A percentile compares a stretch with the other conserved stretches of the same genome.
phyloP scores from a whole-genome alignment of 92 coral and sea anemone genomes.

The Palythoa grandis region DNA sequence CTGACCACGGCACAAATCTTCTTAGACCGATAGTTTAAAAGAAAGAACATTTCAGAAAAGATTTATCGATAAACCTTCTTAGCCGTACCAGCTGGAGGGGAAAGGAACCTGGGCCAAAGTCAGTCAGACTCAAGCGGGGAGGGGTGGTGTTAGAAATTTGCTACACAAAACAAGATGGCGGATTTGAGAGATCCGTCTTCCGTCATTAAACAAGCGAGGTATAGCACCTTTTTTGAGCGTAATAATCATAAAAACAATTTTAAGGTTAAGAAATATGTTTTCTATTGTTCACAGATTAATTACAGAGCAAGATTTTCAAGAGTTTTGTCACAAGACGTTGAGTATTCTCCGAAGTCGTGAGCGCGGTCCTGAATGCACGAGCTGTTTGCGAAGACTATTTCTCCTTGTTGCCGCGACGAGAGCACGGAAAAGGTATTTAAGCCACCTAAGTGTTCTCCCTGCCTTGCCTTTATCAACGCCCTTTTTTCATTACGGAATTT shows the following conservation, averaged over 20 bases:
- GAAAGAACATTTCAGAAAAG: too few relatives aligned
- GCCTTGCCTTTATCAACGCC: too few relatives aligned
- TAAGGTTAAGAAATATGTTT: neutral
- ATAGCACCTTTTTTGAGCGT: neutral
- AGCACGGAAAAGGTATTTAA: constrained; percentile 63
- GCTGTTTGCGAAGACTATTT: constrained; percentile 70
- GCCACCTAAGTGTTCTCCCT: neutral
- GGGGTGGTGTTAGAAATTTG: too few relatives aligned
- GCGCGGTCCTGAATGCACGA: constrained; percentile 75
- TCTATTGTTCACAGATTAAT: constrained; percentile 50
- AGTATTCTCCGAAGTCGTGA: constrained; percentile 70
- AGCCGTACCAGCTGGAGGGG: too few relatives aligned
- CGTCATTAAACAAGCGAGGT: constrained; percentile 85
- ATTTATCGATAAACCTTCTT: too few relatives aligned
- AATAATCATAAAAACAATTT: neutral
- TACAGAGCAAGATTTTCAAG: constrained; percentile 73
- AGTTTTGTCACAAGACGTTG: constrained; percentile 66
- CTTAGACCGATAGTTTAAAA: too few relatives aligned
- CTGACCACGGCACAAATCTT: too few relatives aligned
- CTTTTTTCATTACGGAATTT: too few relatives aligned
- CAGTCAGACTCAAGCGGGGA: too few relatives aligned
- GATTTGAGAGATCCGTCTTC: constrained; percentile 75
- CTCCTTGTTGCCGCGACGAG: constrained; percentile 79
- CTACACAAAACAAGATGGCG: constrained; percentile 65
- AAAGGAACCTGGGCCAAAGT: too few relatives aligned